Percentiles rank a stretch among this genome's conserved stretches.
These are phyloP conservation scores for Poeciliopsis infans DNA, from an alignment of 2,797 vertebrate species.

Conservation along the genomic window DNA sequence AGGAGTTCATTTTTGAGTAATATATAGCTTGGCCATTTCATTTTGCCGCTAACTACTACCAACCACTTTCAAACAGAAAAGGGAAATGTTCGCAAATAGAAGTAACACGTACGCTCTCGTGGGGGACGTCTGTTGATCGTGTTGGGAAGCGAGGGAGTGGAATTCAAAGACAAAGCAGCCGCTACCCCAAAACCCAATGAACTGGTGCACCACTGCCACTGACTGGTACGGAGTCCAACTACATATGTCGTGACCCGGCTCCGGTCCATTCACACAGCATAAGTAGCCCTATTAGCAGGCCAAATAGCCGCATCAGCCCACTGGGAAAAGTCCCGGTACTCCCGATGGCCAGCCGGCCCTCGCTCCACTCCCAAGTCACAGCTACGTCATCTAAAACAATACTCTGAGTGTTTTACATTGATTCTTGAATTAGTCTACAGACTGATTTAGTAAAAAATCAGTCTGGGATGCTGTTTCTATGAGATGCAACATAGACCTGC, in stretches of 20 bases:
- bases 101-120: not conserved
- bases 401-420: not conserved
- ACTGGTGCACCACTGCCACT: no score
- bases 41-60: not conserved
- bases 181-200: not conserved
- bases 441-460: not conserved
- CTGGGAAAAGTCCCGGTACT: no score
- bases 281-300: conserved; percentile 75
- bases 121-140: not conserved
- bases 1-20: not conserved
- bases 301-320: conserved; percentile 58
- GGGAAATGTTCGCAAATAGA: not conserved
- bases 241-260: conserved; percentile 50
- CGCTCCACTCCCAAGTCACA: no score
- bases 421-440: not conserved
- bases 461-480: not conserved
- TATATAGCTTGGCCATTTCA: not conserved
- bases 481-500: not conserved
- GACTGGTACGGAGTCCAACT: no score
- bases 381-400: not conserved
- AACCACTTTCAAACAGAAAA: not conserved
- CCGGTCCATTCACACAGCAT: conserved; percentile 64
- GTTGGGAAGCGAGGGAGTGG: not conserved
- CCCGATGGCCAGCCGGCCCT: no score
- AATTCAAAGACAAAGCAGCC: not conserved